These are phyloP conservation scores for Thinocorus orbignyianus DNA, from an alignment of 2,113 vertebrate species.

Conservation along the genomic window DNA sequence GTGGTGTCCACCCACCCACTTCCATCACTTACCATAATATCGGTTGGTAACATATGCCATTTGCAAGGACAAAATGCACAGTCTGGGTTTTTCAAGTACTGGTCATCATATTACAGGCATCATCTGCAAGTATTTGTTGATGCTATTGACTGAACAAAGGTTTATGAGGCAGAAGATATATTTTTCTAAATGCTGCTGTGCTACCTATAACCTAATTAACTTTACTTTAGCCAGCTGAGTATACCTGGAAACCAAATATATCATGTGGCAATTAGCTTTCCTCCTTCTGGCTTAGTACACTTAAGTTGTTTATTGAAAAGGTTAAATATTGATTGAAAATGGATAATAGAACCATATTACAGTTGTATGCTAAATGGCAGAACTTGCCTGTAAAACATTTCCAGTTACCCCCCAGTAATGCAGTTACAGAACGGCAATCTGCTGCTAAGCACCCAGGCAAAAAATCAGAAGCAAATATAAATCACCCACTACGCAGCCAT, in stretches of 20 bases:
- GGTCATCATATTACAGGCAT: conserved; percentile 17
- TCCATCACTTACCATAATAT: neutral
- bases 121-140: conserved; percentile 42
- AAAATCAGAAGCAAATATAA: conserved; percentile 40
- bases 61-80: neutral
- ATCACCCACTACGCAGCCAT: conserved; percentile 8
- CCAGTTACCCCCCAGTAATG: conserved; percentile 51
- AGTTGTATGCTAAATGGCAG: conserved; percentile 53
- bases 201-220: conserved; percentile 72
- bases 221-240: conserved; percentile 65
- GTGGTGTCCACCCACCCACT: neutral
- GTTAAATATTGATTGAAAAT: conserved; percentile 70
- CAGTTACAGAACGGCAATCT: conserved; percentile 51
- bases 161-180: conserved; percentile 50
- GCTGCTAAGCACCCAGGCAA: conserved; percentile 5
- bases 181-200: conserved; percentile 61
- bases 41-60: neutral
- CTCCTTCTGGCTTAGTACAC: conserved; percentile 63
- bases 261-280: conserved; percentile 56
- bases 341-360: conserved; percentile 45
- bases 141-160: conserved; percentile 62
- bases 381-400: conserved; percentile 55
- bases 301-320: conserved; percentile 62
- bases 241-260: conserved; percentile 70
- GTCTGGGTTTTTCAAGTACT: neutral